Evolutionary conservation across 2,888 invertebrate genomes (phyloP).

Genomic region (Drosophila lutescens): DNA sequence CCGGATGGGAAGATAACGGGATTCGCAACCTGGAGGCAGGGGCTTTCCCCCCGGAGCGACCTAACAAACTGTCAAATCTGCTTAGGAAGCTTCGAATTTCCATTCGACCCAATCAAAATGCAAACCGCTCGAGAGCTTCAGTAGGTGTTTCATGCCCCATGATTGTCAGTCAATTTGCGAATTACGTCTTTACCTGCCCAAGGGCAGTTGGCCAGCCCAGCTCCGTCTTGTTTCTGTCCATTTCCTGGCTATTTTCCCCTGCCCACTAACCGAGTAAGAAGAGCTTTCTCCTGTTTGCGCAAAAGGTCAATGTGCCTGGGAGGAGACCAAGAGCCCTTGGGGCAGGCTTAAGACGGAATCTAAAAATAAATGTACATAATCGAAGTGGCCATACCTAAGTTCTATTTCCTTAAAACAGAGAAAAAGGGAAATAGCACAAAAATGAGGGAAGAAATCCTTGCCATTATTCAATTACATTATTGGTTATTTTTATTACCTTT

Average conservation of each 20-base stretch:
- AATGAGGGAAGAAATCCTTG: background rate
- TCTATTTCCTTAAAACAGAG: slow-evolving; percentile 45
- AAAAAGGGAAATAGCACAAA: slow-evolving; percentile 6
- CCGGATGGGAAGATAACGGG: slow-evolving; percentile 15
- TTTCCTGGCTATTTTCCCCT: slow-evolving; percentile 16
- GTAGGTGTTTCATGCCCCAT: slow-evolving; percentile 55
- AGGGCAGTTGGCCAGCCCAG: slow-evolving; percentile 47
- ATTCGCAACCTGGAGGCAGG: background rate
- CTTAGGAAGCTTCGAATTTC: slow-evolving; percentile 24
- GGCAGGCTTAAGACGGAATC: slow-evolving; percentile 41
- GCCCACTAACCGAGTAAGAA: slow-evolving; percentile 1
- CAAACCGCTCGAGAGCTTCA: slow-evolving; percentile 31
- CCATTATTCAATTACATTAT: slow-evolving; percentile 20
- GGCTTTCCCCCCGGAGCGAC: slow-evolving; percentile 9
- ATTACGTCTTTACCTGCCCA: slow-evolving; percentile 69
- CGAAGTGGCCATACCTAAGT: slow-evolving; percentile 27
- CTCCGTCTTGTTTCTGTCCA: slow-evolving; percentile 30
- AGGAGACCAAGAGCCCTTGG: slow-evolving; percentile 42
- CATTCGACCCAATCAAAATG: slow-evolving; percentile 24
- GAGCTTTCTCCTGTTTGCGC: slow-evolving; percentile 4
- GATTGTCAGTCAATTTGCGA: slow-evolving; percentile 73
- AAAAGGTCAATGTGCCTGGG: slow-evolving; percentile 62
- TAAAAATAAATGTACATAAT: slow-evolving; percentile 65
- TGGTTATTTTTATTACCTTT: background rate
- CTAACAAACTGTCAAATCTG: slow-evolving; percentile 59